Percentiles rank a stretch among this genome's conserved stretches.
phyloP scores from a whole-genome alignment of 1,140 invertebrate genomes.

The Drosophila lacteicornis region DNA sequence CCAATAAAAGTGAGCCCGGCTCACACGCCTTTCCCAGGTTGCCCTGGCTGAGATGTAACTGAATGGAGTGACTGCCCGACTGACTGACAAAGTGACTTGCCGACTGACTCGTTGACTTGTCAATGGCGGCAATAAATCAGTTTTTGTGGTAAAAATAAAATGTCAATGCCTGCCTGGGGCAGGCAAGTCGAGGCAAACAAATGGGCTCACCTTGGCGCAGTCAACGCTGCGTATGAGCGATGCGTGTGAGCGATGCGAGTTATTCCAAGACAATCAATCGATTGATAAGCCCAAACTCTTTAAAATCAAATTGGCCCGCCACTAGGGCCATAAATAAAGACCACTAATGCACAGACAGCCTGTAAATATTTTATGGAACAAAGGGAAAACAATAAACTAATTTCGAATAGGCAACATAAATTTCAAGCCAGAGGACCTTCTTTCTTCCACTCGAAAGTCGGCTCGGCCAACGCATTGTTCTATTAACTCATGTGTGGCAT shows the following conservation, averaged over 20 bases:
- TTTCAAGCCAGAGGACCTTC: constrained; percentile 18
- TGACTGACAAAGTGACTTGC: constrained; percentile 16
- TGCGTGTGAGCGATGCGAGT: constrained; percentile 36
- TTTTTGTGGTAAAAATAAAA: constrained; percentile 51
- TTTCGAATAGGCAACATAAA: constrained; percentile 71
- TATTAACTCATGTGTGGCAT: constrained; percentile 76
- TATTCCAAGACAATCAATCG: constrained; percentile 29
- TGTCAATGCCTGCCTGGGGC: constrained; percentile 54
- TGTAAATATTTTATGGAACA: constrained; percentile 36
- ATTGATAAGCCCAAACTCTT: constrained; percentile 13
- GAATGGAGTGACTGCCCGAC: not conserved
- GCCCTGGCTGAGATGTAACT: constrained; percentile 18
- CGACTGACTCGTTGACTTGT: constrained; percentile 60
- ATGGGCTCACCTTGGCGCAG: constrained; percentile 20
- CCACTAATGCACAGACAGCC: constrained; percentile 39
- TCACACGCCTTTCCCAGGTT: not conserved
- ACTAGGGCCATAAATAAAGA: constrained; percentile 26
- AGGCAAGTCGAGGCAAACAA: constrained; percentile 41
- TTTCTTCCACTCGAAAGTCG: constrained; percentile 30
- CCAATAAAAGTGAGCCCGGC: constrained; percentile 33
- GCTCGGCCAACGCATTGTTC: constrained; percentile 60
- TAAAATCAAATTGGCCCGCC: constrained; percentile 30
- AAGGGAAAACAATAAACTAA: constrained; percentile 74
- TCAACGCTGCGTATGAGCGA: constrained; percentile 55
- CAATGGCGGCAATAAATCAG: constrained; percentile 75